phyloP scores from a whole-genome alignment of 1,140 invertebrate genomes.

The Trichomalopsis sarcophagae region DNA sequence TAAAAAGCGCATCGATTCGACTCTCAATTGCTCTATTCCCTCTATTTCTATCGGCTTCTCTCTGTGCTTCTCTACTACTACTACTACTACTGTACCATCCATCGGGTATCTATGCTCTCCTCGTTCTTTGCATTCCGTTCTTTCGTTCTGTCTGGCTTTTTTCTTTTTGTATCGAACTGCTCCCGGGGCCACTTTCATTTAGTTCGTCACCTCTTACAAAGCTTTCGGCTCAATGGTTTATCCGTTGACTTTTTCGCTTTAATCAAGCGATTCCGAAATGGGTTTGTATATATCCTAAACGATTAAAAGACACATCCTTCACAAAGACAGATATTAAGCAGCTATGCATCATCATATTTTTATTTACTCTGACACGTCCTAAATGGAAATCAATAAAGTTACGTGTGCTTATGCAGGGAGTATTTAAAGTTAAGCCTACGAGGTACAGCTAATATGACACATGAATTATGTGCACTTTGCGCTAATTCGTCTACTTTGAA shows the following conservation, averaged over 20 bases:
- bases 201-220: background rate
- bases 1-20: background rate
- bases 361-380: constrained; percentile 17
- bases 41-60: background rate
- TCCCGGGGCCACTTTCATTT: constrained; percentile 12
- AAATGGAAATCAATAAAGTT: constrained; percentile 30
- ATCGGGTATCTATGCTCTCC: background rate
- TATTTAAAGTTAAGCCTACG: background rate
- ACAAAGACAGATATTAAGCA: too few relatives aligned
- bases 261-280: background rate
- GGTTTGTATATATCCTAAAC: too few relatives aligned
- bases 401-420: background rate
- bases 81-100: background rate
- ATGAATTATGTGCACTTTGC: background rate
- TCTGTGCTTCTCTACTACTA: background rate
- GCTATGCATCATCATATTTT: background rate
- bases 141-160: background rate
- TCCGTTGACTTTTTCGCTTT: background rate
- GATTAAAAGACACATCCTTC: too few relatives aligned
- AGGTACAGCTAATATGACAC: background rate
- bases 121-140: background rate
- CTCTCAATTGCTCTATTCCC: too few relatives aligned
- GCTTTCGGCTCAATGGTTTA: background rate
- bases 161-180: background rate
- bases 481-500: background rate